These are phyloP conservation scores for Calliopum simillimum DNA, from an alignment of 2,888 invertebrate genomes.

Conservation along the genomic window DNA sequence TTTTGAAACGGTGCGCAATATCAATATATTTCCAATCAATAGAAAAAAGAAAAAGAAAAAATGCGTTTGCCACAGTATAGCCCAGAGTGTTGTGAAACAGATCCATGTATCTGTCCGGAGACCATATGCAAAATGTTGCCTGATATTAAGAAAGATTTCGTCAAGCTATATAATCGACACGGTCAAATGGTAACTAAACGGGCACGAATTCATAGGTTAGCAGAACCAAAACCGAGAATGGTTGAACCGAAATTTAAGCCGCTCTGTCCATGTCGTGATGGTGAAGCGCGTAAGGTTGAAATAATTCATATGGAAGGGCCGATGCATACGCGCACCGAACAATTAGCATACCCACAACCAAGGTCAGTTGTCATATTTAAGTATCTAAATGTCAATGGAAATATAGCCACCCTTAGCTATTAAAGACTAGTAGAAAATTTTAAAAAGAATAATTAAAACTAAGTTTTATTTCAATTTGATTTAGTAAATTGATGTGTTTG, in stretches of 20 bases:
- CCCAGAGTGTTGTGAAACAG: not conserved
- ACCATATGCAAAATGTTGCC: slow-evolving; percentile 25
- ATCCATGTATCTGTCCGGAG: slow-evolving; percentile 19
- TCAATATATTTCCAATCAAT: too few relatives aligned
- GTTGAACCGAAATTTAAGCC: not conserved
- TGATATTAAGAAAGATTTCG: slow-evolving; percentile 24
- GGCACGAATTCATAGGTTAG: not conserved
- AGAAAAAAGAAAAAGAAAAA: not conserved
- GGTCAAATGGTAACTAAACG: not conserved
- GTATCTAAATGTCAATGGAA: too few relatives aligned
- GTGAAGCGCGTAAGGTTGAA: not conserved
- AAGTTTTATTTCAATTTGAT: too few relatives aligned
- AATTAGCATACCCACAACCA: slow-evolving; percentile 46
- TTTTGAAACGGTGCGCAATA: too few relatives aligned
- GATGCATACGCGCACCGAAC: slow-evolving; percentile 45
- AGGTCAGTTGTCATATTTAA: slow-evolving; percentile 38
- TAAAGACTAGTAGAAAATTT: too few relatives aligned
- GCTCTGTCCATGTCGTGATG: slow-evolving; percentile 20
- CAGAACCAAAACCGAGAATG: not conserved
- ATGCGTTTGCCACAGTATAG: not conserved
- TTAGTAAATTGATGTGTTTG: slow-evolving; percentile 29
- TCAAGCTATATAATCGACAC: slow-evolving; percentile 22
- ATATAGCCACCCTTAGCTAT: too few relatives aligned
- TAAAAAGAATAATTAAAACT: too few relatives aligned
- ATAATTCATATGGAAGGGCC: slow-evolving; percentile 34